A percentile compares a stretch with the other conserved stretches of the same genome.
Evolutionary conservation across 2,888 invertebrate species (phyloP).

Genomic region (Ormyrus labotus): DNA sequence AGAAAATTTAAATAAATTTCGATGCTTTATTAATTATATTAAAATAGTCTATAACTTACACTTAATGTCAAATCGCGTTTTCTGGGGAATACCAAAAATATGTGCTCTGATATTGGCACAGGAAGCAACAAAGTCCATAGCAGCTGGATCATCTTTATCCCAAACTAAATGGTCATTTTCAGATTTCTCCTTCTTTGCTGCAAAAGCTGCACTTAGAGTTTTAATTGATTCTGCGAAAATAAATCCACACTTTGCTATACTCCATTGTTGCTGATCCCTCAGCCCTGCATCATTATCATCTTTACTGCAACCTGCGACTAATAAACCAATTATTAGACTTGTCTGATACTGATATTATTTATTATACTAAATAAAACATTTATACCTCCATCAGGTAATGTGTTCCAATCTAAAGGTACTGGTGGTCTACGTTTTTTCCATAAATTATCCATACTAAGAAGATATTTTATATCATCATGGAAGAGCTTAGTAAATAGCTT

Average conservation of each 20-base stretch:
- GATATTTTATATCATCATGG: conserved; percentile 94
- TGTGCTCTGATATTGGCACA: conserved; percentile 95
- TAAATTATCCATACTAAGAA: conserved; percentile 94
- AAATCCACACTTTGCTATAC: conserved; percentile 83
- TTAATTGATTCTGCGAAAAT: conserved; percentile 84
- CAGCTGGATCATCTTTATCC: conserved; percentile 97
- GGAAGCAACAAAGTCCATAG: conserved; percentile 97
- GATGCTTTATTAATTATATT: background rate
- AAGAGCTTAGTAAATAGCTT: conserved; percentile 96
- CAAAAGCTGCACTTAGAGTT: conserved; percentile 80
- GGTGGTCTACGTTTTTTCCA: conserved; percentile 96
- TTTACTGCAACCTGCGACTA: conserved; percentile 78
- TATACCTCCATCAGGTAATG: conserved; percentile 76
- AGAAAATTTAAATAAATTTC: conserved; percentile 26
- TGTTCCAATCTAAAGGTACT: conserved; percentile 85
- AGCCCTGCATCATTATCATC: conserved; percentile 77
- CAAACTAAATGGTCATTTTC: conserved; percentile 88
- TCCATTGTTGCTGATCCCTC: conserved; percentile 88
- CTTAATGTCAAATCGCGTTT: conserved; percentile 95
- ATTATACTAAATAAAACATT: conserved; percentile 10
- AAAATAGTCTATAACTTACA: conserved; percentile 79
- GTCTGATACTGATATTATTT: too few species aligned
- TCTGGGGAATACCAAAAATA: conserved; percentile 91
- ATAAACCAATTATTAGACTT: conserved; percentile 2
- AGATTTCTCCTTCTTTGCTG: conserved; percentile 74